A percentile compares a stretch with the other conserved stretches of the same genome.
Evolutionary conservation across 2,888 invertebrate species (phyloP).

Genomic region (Drosophila anomelani): DNA sequence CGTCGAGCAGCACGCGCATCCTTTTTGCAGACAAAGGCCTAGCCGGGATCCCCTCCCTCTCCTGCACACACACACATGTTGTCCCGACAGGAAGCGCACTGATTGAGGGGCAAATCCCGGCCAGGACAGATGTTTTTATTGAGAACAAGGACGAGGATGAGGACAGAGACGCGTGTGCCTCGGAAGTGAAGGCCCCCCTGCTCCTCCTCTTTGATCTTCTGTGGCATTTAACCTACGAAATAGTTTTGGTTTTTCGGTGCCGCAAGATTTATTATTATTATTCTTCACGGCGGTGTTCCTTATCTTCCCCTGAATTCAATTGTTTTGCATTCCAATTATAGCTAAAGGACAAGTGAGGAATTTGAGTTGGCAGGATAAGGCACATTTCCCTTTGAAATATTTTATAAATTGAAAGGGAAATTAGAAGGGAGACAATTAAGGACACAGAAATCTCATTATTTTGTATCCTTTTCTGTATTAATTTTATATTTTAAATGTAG

Average conservation of each 20-base stretch:
- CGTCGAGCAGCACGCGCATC: conserved; percentile 68
- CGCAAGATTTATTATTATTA: conserved; percentile 66
- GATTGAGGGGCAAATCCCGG: conserved; percentile 74
- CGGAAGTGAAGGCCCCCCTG: conserved; percentile 60
- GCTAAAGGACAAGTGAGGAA: conserved; percentile 58
- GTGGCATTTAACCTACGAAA: conserved; percentile 63
- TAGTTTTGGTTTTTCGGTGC: conserved; percentile 44
- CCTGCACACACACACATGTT: conserved; percentile 65
- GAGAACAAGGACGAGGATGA: conserved; percentile 16
- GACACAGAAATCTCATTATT: neutral
- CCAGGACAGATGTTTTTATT: conserved; percentile 72
- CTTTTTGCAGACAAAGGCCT: conserved; percentile 66
- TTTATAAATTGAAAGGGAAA: neutral
- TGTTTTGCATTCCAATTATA: conserved; percentile 67
- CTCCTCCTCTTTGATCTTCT: conserved; percentile 27
- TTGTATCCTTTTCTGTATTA: too few species aligned
- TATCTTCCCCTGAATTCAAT: conserved; percentile 51
- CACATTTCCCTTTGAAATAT: neutral
- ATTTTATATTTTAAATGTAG: neutral
- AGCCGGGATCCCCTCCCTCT: conserved; percentile 1
- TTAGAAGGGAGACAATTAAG: neutral
- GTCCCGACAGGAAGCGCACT: conserved; percentile 75
- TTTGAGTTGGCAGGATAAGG: neutral
- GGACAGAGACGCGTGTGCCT: conserved; percentile 42
- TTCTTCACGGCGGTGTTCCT: conserved; percentile 18